phyloP scores from a whole-genome alignment of 2,888 invertebrate genomes.

The Anthoptus insignis region DNA sequence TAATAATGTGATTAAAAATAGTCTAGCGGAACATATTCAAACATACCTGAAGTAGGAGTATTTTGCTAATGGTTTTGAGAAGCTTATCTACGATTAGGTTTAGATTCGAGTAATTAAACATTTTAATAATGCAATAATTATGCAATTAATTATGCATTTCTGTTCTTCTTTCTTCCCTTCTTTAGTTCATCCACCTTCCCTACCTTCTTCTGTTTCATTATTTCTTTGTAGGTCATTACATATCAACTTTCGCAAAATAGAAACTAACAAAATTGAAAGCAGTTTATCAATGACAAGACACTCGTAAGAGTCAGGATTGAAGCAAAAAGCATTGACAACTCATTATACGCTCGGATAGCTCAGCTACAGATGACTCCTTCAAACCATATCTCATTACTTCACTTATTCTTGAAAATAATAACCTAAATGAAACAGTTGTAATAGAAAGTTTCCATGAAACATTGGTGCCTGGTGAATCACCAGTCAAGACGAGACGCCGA shows the following conservation, averaged over 20 bases:
- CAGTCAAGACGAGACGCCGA: constrained; percentile 53
- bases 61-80: too few relatives aligned
- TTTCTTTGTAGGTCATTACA: too few relatives aligned
- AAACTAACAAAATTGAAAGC: background rate
- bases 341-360: background rate
- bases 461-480: constrained; percentile 40
- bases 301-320: background rate
- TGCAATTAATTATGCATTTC: too few relatives aligned
- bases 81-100: too few relatives aligned
- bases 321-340: background rate
- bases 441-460: constrained; percentile 38
- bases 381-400: constrained; percentile 26
- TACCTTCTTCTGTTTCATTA: too few relatives aligned
- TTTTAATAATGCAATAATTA: too few relatives aligned
- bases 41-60: too few relatives aligned
- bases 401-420: constrained; percentile 26
- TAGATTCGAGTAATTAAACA: too few relatives aligned
- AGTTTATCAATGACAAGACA: background rate
- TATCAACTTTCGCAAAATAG: too few relatives aligned
- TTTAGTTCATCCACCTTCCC: too few relatives aligned
- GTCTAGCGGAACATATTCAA: too few relatives aligned
- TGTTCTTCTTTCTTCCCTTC: too few relatives aligned
- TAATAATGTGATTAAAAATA: background rate
- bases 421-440: constrained; percentile 27
- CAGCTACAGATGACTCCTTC: constrained; percentile 16